These are phyloP conservation scores for Podiceps cristatus DNA, from an alignment of 2,113 vertebrate genomes.

Conservation along the genomic window DNA sequence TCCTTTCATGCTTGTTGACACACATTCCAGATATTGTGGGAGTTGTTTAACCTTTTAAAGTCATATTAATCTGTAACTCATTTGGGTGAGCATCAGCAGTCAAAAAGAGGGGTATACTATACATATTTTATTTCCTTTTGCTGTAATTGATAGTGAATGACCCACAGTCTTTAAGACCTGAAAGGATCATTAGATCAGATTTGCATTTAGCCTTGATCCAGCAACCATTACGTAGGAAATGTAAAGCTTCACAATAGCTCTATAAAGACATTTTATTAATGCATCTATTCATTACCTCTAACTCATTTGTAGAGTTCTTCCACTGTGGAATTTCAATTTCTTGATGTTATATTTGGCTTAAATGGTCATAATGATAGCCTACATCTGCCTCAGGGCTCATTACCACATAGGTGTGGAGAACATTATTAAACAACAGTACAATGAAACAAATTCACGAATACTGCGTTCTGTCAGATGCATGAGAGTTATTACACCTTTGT, in stretches of 20 bases:
- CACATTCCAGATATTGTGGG: neutral
- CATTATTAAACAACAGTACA: neutral
- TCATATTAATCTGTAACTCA: neutral
- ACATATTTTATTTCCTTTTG: neutral
- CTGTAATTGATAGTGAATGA: neutral
- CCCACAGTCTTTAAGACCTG: neutral
- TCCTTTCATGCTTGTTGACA: neutral
- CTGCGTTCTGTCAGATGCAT: neutral
- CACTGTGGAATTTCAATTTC: neutral
- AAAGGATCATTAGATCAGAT: neutral
- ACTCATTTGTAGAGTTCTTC: neutral
- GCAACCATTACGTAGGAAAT: neutral
- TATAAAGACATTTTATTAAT: neutral
- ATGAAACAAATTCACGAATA: neutral
- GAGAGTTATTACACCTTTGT: neutral
- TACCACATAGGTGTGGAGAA: neutral
- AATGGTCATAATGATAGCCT: neutral
- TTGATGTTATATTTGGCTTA: neutral
- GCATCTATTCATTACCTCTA: neutral
- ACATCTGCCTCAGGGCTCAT: neutral
- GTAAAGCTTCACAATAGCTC: neutral
- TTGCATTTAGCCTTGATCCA: neutral
- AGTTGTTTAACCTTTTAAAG: conserved; percentile 2
- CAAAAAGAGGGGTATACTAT: neutral
- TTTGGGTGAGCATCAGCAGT: neutral